A percentile compares a stretch with the other conserved stretches of the same genome.
These are phyloP conservation scores for Bufo gargarizans DNA, from an alignment of 2,113 vertebrate genomes.

Conservation along the genomic window DNA sequence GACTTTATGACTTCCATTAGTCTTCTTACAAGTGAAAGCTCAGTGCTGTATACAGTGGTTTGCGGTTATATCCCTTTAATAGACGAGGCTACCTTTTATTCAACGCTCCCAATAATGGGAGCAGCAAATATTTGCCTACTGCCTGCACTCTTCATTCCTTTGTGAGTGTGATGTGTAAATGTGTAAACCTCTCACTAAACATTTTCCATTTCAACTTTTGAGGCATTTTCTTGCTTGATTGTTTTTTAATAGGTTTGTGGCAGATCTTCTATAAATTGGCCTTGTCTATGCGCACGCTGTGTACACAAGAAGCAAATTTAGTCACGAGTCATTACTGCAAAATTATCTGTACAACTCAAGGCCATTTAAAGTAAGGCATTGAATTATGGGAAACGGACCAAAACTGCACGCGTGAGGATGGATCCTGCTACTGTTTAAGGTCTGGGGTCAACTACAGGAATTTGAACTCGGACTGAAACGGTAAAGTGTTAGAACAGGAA, in stretches of 20 bases:
- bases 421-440: background rate
- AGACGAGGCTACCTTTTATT: background rate
- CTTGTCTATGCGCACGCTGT: background rate
- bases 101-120: background rate
- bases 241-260: background rate
- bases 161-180: slow-evolving; percentile 6
- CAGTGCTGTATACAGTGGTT: background rate
- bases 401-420: slow-evolving; percentile 8
- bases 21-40: background rate
- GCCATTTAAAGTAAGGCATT: slow-evolving; percentile 1
- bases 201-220: background rate
- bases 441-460: slow-evolving; percentile 21
- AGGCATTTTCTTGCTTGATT: background rate
- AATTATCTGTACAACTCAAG: slow-evolving; percentile 16
- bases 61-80: background rate
- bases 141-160: background rate
- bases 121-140: background rate
- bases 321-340: slow-evolving; percentile 17
- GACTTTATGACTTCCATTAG: background rate
- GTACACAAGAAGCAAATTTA: background rate
- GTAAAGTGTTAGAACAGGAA: background rate
- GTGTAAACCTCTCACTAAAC: background rate
- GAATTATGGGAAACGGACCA: slow-evolving; percentile 14
- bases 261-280: slow-evolving; percentile 26
- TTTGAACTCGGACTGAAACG: background rate